Evolutionary conservation across 2,113 vertebrate species (phyloP).

Genomic region (Promerops cafer): DNA sequence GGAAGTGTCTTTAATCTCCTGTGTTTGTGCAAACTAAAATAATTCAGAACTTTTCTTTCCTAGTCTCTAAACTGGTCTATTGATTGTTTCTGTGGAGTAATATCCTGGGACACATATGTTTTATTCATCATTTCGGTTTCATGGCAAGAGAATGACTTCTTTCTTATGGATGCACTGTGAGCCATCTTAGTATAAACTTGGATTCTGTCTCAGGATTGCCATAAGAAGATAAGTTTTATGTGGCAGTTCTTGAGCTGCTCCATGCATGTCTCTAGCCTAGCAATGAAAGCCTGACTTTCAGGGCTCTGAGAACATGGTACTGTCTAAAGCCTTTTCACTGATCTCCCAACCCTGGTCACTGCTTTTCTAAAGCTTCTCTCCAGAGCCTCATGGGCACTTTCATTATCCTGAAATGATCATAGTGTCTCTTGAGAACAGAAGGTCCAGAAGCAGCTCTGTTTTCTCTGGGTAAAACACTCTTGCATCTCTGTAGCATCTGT

Average conservation of each 20-base stretch:
- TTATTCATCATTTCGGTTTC: not conserved
- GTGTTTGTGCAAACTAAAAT: not conserved
- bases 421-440: not conserved
- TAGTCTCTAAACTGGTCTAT: not conserved
- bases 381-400: not conserved
- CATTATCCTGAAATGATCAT: accelerated
- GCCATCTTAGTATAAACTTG: not conserved
- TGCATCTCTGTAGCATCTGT: not conserved
- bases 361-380: not conserved
- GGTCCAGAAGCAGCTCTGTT: not conserved
- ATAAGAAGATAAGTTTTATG: not conserved
- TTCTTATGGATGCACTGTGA: not conserved
- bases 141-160: not conserved
- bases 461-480: not conserved
- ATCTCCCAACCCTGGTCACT: not conserved
- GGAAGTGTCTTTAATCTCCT: not conserved
- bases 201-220: not conserved
- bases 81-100: not conserved
- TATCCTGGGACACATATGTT: not conserved
- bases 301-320: not conserved
- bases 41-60: not conserved
- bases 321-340: not conserved
- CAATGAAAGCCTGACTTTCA: not conserved
- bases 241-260: not conserved
- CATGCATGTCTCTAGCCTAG: accelerated